phyloP scores from a whole-genome alignment of 2,797 vertebrate genomes.

The Manis javanica region DNA sequence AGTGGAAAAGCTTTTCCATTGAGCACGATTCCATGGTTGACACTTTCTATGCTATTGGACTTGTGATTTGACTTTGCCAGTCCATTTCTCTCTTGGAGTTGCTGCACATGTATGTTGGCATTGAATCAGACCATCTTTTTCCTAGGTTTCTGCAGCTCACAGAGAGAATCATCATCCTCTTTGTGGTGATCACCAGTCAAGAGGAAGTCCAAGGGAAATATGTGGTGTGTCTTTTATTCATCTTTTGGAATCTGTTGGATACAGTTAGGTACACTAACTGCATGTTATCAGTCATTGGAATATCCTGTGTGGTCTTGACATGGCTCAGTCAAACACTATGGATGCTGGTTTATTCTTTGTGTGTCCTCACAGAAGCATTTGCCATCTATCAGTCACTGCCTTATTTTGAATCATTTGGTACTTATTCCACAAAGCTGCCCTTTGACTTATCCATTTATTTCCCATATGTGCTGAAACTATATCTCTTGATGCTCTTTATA shows the following conservation, averaged over 20 bases:
- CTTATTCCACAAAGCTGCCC: conserved; percentile 84
- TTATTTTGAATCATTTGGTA: conserved; percentile 87
- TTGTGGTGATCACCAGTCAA: conserved; percentile 92
- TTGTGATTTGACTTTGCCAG: conserved; percentile 95
- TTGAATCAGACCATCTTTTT: conserved; percentile 90
- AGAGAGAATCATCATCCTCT: conserved; percentile 93
- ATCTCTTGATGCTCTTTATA: conserved; percentile 88
- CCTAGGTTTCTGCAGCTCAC: conserved; percentile 93
- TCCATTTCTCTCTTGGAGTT: conserved; percentile 93
- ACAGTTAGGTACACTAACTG: conserved; percentile 88
- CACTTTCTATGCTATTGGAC: conserved; percentile 95
- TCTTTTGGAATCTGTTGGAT: conserved; percentile 94
- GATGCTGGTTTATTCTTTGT: background rate
- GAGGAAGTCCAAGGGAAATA: conserved; percentile 95
- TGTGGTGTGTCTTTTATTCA: conserved; percentile 92
- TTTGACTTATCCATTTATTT: conserved; percentile 84
- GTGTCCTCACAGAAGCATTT: conserved; percentile 86
- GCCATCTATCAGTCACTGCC: conserved; percentile 90
- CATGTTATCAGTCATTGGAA: no score
- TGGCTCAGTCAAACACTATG: no score
- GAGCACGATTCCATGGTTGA: conserved; percentile 91
- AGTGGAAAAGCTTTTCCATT: background rate
- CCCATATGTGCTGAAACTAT: conserved; percentile 88
- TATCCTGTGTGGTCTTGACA: no score
- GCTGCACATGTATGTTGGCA: conserved; percentile 92